These are phyloP conservation scores for Rhinatrema bivittatum DNA, from an alignment of 2,797 vertebrate species.

Conservation along the genomic window DNA sequence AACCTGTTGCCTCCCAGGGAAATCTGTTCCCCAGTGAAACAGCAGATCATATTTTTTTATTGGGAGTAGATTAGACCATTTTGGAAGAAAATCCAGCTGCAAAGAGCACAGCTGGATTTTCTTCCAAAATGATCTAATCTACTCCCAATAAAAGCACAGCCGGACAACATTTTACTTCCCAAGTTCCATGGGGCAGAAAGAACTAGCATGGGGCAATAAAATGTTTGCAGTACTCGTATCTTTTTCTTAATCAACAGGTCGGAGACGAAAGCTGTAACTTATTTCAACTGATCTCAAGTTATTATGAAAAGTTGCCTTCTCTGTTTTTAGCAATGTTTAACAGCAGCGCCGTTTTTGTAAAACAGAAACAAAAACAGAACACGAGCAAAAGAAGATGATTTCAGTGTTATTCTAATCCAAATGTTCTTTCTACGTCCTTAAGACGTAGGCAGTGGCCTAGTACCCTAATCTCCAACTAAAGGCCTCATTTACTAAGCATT, in stretches of 20 bases:
- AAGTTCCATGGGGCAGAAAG: neutral
- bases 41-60: neutral
- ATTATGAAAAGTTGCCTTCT: neutral
- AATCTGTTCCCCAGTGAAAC: too few relatives aligned
- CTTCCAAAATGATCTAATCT: slow-evolving; percentile 11
- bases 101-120: slow-evolving; percentile 7
- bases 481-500: too few relatives aligned
- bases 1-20: too few relatives aligned
- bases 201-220: slow-evolving; percentile 1
- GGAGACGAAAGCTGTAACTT: slow-evolving; percentile 6
- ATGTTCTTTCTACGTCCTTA: slow-evolving; percentile 37
- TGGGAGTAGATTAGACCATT: slow-evolving; percentile 6
- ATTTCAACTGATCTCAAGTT: neutral
- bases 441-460: too few relatives aligned
- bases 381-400: slow-evolving; percentile 6
- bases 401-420: slow-evolving; percentile 18
- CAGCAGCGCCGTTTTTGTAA: slow-evolving; percentile 7
- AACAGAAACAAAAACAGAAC: neutral
- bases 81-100: slow-evolving; percentile 9
- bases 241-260: slow-evolving; percentile 1
- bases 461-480: too few relatives aligned
- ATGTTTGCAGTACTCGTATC: neutral
- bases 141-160: slow-evolving; percentile 1
- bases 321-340: slow-evolving; percentile 15
- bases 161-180: slow-evolving; percentile 18